Conservation (phyloP, 2,888 invertebrate genomes). For the Xanthorhoe designata region DNA sequence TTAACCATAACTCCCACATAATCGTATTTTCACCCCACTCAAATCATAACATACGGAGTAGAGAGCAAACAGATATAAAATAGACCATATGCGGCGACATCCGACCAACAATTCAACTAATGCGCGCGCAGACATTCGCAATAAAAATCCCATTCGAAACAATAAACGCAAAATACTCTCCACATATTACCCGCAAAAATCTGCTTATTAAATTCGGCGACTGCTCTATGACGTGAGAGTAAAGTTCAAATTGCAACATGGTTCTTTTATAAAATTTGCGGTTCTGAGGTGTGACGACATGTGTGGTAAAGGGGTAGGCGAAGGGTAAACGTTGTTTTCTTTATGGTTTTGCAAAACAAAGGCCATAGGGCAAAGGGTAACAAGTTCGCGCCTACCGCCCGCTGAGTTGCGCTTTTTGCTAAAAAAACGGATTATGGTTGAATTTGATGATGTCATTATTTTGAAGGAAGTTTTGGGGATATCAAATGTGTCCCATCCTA, state of each 20-base stretch:
- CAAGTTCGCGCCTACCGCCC: slow-evolving; percentile 75
- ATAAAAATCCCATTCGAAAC: slow-evolving; percentile 69
- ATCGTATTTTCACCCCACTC: slow-evolving; percentile 29
- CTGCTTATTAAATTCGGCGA: slow-evolving; percentile 32
- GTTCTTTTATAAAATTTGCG: slow-evolving; percentile 50
- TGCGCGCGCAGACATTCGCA: slow-evolving; percentile 66
- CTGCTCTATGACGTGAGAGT: slow-evolving; percentile 38
- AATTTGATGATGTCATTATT: slow-evolving; percentile 66
- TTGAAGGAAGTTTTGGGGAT: slow-evolving; percentile 4
- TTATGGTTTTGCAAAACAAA: slow-evolving; percentile 68
- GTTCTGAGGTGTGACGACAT: slow-evolving; percentile 55
- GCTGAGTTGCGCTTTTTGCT: slow-evolving; percentile 64
- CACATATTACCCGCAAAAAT: slow-evolving; percentile 42
- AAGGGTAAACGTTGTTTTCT: slow-evolving; percentile 78
- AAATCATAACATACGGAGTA: slow-evolving; percentile 59
- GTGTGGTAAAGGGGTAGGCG: slow-evolving; percentile 74
- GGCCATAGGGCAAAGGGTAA: slow-evolving; percentile 72
- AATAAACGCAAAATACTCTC: slow-evolving; percentile 55
- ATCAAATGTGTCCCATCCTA: background rate
- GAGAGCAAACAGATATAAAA: slow-evolving; percentile 30
- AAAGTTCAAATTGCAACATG: slow-evolving; percentile 38
- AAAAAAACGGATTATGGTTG: slow-evolving; percentile 62
- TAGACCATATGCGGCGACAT: slow-evolving; percentile 66
- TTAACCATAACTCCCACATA: slow-evolving; percentile 29
- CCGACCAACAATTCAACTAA: slow-evolving; percentile 67